Evolutionary conservation across 2,113 vertebrate species (phyloP), one percentile per base, ranked within the genome.

Genomic region (Chloroceryle aenea): DNA sequence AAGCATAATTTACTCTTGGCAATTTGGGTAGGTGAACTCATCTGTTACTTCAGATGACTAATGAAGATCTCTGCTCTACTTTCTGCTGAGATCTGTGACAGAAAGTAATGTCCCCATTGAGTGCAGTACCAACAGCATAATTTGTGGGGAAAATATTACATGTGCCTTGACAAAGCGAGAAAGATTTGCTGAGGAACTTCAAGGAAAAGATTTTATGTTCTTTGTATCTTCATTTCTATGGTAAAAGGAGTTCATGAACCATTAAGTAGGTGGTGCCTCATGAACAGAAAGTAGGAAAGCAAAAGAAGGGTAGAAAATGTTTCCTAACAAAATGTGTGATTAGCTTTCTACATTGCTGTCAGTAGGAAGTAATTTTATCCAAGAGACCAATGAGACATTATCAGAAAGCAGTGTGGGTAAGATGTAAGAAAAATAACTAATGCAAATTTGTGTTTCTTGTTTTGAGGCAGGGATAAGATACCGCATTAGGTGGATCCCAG

Each of bases 401-500:
- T 5, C 45, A 69, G 43, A 79, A 63, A 64, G 27, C 8, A 1
- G 36, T 0, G 0, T 14, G 14, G 26, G 1, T 58, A 30, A 58
- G 29, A 30, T 17, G 19, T 43, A 59, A n/a, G 19, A 71, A 80
- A 36, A 71, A 42, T 20, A 86, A n/a, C 19, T 55, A 38, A 38
- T 18, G 22, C 22, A 30, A 30, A 38, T 61, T 21, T 43, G 14
- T 40, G 14, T 52, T 53, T 56, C 43, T 59, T 14, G 1, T 59
- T 76, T 55, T 61, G 63, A 76, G 26, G 27, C 16, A 13, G 27
- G 15, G 13, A 10, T 61, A 27, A 47, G 47, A 4, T 52, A 15
- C 25, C 14, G n/a, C 12, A 0, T 17, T 36, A 14, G 19, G 6
- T 36, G 36, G 43, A n/a, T 25, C 15, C 26, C 53, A 42, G 1